Percentiles rank a stretch among this genome's conserved stretches.
Evolutionary conservation across 2,888 invertebrate species (phyloP).

Genomic region (Epiblema foenella): DNA sequence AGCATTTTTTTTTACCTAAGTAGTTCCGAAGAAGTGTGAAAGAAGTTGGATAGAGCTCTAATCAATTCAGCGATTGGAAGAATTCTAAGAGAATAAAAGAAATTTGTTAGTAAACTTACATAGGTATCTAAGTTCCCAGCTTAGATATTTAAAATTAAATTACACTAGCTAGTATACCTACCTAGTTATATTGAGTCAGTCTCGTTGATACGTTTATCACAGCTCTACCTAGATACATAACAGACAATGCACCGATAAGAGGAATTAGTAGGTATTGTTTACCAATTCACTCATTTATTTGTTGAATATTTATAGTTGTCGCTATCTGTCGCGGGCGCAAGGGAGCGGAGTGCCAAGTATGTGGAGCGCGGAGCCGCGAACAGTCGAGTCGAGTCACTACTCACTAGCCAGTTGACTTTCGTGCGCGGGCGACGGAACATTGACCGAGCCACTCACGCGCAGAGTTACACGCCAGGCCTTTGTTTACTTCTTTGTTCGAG

Average conservation of each 20-base stretch:
- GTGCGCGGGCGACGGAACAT: constrained; percentile 16
- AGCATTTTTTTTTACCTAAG: too few species aligned
- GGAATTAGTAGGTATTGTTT: constrained; percentile 37
- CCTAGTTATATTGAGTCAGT: too few species aligned
- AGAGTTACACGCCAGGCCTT: constrained; percentile 47
- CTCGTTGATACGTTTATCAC: background rate
- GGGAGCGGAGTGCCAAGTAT: constrained; percentile 41
- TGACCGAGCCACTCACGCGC: constrained; percentile 3
- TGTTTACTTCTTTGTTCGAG: constrained; percentile 50
- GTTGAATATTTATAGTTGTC: constrained; percentile 35
- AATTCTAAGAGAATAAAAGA: too few species aligned
- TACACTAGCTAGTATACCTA: too few species aligned
- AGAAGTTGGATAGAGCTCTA: too few species aligned
- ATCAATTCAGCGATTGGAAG: too few species aligned
- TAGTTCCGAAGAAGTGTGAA: too few species aligned
- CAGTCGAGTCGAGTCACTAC: constrained; percentile 3
- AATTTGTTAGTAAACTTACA: too few species aligned
- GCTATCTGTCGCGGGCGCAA: constrained; percentile 32
- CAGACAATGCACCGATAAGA: constrained; percentile 22
- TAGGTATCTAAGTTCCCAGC: too few species aligned
- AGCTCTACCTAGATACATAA: constrained; percentile 21
- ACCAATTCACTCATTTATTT: constrained; percentile 33
- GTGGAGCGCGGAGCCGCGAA: constrained; percentile 14
- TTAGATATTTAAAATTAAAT: too few species aligned
- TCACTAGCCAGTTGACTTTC: constrained; percentile 24